phyloP scores from a whole-genome alignment of 2,888 invertebrate genomes.

The Carcina quercana region DNA sequence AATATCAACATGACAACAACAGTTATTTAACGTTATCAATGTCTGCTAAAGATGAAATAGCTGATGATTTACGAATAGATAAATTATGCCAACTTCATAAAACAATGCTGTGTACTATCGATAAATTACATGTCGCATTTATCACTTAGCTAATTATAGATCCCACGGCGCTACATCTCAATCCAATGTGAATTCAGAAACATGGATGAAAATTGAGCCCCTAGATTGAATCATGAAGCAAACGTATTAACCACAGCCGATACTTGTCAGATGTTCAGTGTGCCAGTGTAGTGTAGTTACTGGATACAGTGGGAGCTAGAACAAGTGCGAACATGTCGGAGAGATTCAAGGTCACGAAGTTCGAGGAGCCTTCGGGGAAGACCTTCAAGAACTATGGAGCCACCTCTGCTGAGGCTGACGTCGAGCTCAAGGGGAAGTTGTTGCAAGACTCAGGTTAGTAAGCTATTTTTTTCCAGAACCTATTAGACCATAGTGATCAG shows the following conservation, averaged over 20 bases:
- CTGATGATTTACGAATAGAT: too few relatives aligned
- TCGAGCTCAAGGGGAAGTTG: conserved; percentile 59
- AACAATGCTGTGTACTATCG: too few relatives aligned
- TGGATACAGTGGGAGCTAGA: conserved; percentile 18
- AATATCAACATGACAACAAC: too few relatives aligned
- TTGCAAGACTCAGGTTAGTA: conserved; percentile 57
- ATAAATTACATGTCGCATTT: too few relatives aligned
- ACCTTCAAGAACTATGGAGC: conserved; percentile 75
- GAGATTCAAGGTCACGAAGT: conserved; percentile 76
- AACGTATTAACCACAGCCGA: background rate
- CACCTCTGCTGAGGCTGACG: conserved; percentile 65
- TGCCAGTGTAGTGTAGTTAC: conserved; percentile 3
- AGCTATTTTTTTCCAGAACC: too few relatives aligned
- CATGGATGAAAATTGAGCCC: conserved; percentile 1
- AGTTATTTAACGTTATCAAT: too few relatives aligned
- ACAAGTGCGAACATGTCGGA: conserved; percentile 65
- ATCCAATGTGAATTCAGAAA: background rate
- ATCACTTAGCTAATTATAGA: too few relatives aligned
- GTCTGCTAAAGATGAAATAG: too few relatives aligned
- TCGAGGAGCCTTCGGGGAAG: conserved; percentile 69
- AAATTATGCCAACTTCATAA: too few relatives aligned
- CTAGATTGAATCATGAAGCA: too few relatives aligned
- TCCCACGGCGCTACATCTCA: too few relatives aligned
- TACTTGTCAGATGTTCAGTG: conserved; percentile 1
- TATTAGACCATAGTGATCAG: too few relatives aligned